phyloP scores from a whole-genome alignment of 2,888 invertebrate genomes.

The Punctoribates punctum region DNA sequence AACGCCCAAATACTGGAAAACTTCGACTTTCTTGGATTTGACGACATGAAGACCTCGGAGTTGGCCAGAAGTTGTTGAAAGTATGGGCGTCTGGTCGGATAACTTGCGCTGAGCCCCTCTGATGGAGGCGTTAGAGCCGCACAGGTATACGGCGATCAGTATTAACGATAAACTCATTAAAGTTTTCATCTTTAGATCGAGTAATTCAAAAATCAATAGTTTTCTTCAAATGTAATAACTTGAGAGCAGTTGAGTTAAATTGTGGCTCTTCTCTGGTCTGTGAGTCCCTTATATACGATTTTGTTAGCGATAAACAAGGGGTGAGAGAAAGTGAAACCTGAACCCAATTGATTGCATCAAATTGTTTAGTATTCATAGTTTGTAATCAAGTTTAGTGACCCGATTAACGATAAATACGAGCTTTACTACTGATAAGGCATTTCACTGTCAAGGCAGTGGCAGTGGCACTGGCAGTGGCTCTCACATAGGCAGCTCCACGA shows the following conservation, averaged over 20 bases:
- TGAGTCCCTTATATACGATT: neutral
- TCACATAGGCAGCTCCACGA: neutral
- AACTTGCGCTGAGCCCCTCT: neutral
- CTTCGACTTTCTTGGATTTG: conserved; percentile 21
- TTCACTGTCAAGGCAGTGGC: conserved; percentile 33
- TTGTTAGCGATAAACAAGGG: conserved; percentile 3
- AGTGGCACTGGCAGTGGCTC: too few relatives aligned
- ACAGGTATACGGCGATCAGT: neutral
- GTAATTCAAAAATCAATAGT: neutral
- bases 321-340: conserved; percentile 28
- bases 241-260: neutral
- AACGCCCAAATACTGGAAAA: conserved; percentile 49
- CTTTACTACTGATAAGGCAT: conserved; percentile 18
- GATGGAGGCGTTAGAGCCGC: neutral
- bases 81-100: conserved; percentile 7
- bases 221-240: neutral
- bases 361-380: conserved; percentile 30
- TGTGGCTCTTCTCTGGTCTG: neutral
- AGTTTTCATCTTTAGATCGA: neutral
- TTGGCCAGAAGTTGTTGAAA: conserved; percentile 44
- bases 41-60: conserved; percentile 38
- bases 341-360: conserved; percentile 16
- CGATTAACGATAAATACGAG: conserved; percentile 10
- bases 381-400: conserved; percentile 36
- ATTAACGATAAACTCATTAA: neutral